Percentiles rank a stretch among this genome's conserved stretches.
Conservation (phyloP, 2,888 invertebrate species). For the Cartodere bifasciata region DNA sequence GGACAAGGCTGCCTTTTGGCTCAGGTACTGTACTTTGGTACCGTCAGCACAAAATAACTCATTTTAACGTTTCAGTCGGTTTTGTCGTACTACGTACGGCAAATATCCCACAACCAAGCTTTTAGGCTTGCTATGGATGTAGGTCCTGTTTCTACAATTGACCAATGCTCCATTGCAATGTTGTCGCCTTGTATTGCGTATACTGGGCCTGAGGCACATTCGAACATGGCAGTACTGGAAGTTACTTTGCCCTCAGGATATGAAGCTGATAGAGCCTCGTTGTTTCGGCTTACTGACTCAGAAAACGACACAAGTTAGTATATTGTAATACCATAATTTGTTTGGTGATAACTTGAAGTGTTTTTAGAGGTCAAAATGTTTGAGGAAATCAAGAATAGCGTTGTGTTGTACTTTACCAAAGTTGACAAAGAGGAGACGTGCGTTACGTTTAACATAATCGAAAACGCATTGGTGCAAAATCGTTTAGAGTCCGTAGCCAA, state of each 20-base stretch:
- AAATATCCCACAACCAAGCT: slow-evolving; percentile 36
- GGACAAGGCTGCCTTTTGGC: slow-evolving; percentile 45
- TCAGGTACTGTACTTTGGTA: slow-evolving; percentile 43
- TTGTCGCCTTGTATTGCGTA: slow-evolving; percentile 32
- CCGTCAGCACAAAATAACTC: slow-evolving; percentile 32
- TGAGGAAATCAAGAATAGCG: slow-evolving; percentile 37
- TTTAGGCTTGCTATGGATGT: slow-evolving; percentile 39
- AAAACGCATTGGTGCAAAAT: slow-evolving; percentile 36
- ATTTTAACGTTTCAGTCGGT: slow-evolving; percentile 30
- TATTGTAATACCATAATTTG: neutral
- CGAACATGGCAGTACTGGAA: slow-evolving; percentile 51
- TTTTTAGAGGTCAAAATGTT: slow-evolving; percentile 39
- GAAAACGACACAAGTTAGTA: slow-evolving; percentile 17
- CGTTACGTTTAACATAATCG: slow-evolving; percentile 36
- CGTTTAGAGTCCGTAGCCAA: slow-evolving; percentile 42
- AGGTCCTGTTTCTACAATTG: slow-evolving; percentile 33
- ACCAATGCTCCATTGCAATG: slow-evolving; percentile 36
- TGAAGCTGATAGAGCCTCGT: slow-evolving; percentile 43
- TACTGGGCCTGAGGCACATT: slow-evolving; percentile 34
- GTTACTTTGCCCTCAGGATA: slow-evolving; percentile 51
- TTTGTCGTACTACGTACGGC: slow-evolving; percentile 39
- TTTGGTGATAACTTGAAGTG: neutral
- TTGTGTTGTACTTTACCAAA: slow-evolving; percentile 42
- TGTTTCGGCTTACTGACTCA: slow-evolving; percentile 41
- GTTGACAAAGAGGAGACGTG: slow-evolving; percentile 36